Base-by-base conservation (phyloP, 2,888 invertebrate genomes). In the Ethmia dodecea region DNA sequence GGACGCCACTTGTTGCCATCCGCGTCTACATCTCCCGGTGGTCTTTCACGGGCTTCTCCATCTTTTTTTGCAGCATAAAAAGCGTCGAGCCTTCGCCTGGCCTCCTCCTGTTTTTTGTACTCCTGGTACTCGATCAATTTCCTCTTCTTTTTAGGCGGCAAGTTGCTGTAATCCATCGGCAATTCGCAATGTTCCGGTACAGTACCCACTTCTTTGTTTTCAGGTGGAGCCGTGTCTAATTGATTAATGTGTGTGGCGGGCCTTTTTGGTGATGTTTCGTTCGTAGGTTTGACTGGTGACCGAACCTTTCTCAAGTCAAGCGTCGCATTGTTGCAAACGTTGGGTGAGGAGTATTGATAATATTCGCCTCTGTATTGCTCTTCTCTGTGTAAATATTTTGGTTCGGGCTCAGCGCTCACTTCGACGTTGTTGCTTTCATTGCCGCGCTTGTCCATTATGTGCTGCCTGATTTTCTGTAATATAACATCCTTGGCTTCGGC, bases 111-210 rank as follows among this genome's bases (percentile, higher is more conserved):
- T 61, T 81, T 84, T 79, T 83, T 86, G 57, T 75, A 77, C 68
- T 86, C 86, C 51, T 86, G 84, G 69, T 86, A 86, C 72, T 86
- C 86, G 56, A 86, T 81, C 53, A 86, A 59, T 64, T 86, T 86
- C 66, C 84, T 81, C 70, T 86, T 86, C 78, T 86, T 86, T 74
- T 86, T 86, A 47, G 86, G 86, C 50, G 86, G 86, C 55, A 86
- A 64, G 63, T 84, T 86, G 64, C 73, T 84, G 73, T 86, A 86
- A 72, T 86, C 81, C 80, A 79, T 83, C 49, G 80, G 66, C 51
- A 58, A 76, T 75, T 83, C 79, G 74, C 81, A 79, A 31, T 70
- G 79, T 74, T 83, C 81, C 68, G 83, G 79, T 65, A 74, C 55
- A 13, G 32, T 56, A 49, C 59, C 58, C 44, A 73, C 74, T 47